Conservation (phyloP, 2,797 vertebrate genomes). For the Gadopsis bispinosus region DNA sequence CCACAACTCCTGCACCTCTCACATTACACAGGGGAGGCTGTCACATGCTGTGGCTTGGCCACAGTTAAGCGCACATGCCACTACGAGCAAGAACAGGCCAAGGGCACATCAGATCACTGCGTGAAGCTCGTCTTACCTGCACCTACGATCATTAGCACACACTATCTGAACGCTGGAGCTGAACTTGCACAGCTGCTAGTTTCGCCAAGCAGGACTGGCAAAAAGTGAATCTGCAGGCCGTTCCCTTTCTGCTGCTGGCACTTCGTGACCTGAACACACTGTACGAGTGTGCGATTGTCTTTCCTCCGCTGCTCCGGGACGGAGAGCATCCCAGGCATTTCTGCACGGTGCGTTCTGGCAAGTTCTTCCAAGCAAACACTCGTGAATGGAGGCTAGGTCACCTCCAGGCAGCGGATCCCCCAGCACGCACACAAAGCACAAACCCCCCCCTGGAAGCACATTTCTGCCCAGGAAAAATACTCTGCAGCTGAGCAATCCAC, state of each 20-base stretch:
- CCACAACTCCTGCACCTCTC: constrained; percentile 56
- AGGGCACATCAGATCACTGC: constrained; percentile 61
- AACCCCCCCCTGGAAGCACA: constrained; percentile 43
- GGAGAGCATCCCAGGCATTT: constrained; percentile 62
- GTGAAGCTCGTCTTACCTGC: constrained; percentile 67
- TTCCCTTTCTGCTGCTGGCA: constrained; percentile 38
- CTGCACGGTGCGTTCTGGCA: constrained; percentile 58
- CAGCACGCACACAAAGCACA: constrained; percentile 44
- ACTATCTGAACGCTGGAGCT: constrained; percentile 15
- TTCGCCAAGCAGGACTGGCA: constrained; percentile 14
- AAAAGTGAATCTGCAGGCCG: constrained; percentile 18
- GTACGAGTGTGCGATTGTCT: constrained; percentile 27
- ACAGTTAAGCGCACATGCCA: constrained; percentile 59
- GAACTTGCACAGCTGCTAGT: constrained; percentile 51
- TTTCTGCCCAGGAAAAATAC: constrained; percentile 62
- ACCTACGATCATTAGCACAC: constrained; percentile 36
- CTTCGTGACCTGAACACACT: constrained; percentile 24
- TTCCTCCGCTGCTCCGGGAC: constrained; percentile 32
- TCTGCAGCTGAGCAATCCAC: constrained; percentile 66
- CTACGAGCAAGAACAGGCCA: constrained; percentile 69
- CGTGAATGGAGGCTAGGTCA: constrained; percentile 52
- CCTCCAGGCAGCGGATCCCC: constrained; percentile 51
- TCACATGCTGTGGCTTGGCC: constrained; percentile 77
- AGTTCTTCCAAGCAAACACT: constrained; percentile 67
- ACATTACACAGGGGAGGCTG: constrained; percentile 67